Conservation (phyloP, 2,888 invertebrate genomes). For the Orgyia antiqua region DNA sequence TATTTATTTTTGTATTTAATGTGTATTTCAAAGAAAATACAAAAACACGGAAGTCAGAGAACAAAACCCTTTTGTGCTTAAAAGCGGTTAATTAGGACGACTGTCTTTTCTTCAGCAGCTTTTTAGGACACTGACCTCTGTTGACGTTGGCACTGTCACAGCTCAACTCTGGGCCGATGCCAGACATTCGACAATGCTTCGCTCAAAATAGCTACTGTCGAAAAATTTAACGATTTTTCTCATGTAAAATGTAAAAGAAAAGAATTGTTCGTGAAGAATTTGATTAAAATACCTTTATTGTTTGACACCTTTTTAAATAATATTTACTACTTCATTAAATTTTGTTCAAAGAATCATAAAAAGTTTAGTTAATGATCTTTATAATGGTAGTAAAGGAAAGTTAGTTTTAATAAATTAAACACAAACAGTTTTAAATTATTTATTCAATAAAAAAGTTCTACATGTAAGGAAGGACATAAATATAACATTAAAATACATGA, state of each 20-base stretch:
- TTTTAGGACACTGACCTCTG: slow-evolving; percentile 69
- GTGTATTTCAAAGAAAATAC: no score
- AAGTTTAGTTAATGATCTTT: no score
- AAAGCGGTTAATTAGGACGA: slow-evolving; percentile 31
- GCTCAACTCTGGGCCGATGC: slow-evolving; percentile 55
- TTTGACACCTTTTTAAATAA: background rate
- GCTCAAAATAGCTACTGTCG: slow-evolving; percentile 58
- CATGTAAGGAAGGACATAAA: slow-evolving; percentile 48
- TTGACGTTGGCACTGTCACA: slow-evolving; percentile 72
- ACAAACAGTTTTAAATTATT: slow-evolving; percentile 34
- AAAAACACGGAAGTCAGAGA: no score
- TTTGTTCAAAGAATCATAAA: no score
- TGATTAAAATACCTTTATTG: background rate
- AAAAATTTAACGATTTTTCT: slow-evolving; percentile 55
- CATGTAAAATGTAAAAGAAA: slow-evolving; percentile 33
- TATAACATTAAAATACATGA: slow-evolving; percentile 55
- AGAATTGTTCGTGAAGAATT: no score
- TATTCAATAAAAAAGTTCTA: slow-evolving; percentile 48
- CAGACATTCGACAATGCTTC: slow-evolving; percentile 68
- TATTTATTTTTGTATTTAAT: no score
- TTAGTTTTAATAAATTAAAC: slow-evolving; percentile 6
- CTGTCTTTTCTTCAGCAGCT: slow-evolving; percentile 44
- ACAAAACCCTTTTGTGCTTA: no score
- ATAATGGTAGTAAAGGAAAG: no score
- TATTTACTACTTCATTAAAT: no score